These are phyloP conservation scores for Saguinus imperator DNA, from an alignment of 2,113 vertebrate genomes.

Conservation along the genomic window DNA sequence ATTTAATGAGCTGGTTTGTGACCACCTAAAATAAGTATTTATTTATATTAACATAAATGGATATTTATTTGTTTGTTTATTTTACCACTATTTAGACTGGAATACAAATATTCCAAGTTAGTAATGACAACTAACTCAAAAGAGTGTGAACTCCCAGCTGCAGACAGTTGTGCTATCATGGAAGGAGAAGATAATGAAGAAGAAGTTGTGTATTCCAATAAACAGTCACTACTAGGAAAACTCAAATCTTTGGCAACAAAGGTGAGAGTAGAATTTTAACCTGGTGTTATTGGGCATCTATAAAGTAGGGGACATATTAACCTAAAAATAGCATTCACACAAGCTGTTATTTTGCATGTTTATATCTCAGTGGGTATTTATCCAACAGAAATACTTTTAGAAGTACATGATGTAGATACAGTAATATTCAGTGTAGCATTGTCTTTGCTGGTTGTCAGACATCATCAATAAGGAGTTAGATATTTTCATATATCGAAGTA, in stretches of 20 bases:
- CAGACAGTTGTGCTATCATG: conserved; percentile 99
- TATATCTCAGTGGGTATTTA: not conserved
- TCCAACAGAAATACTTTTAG: not conserved
- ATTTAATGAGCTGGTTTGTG: not conserved
- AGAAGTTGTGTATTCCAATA: conserved; percentile 94
- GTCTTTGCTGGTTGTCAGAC: not conserved
- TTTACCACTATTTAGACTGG: conserved; percentile 86
- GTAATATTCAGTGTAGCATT: not conserved
- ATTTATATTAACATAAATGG: not conserved
- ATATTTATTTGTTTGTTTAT: conserved; percentile 28
- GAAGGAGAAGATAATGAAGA: conserved; percentile 98
- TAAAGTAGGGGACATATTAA: not conserved
- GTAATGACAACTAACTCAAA: conserved; percentile 96
- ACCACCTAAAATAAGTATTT: not conserved
- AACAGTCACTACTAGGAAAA: conserved; percentile 93
- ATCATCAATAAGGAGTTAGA: not conserved
- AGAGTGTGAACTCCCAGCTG: conserved; percentile 95
- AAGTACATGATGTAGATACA: not conserved
- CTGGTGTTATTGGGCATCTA: not conserved
- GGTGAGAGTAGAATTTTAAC: conserved; percentile 84
- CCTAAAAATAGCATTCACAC: not conserved
- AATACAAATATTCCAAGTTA: conserved; percentile 97
- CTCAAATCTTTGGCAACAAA: conserved; percentile 96
- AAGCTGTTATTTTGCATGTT: not conserved
- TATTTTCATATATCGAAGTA: not conserved